phyloP scores from a whole-genome alignment of 1,140 invertebrate species.

The Aphelinus atriplicis region DNA sequence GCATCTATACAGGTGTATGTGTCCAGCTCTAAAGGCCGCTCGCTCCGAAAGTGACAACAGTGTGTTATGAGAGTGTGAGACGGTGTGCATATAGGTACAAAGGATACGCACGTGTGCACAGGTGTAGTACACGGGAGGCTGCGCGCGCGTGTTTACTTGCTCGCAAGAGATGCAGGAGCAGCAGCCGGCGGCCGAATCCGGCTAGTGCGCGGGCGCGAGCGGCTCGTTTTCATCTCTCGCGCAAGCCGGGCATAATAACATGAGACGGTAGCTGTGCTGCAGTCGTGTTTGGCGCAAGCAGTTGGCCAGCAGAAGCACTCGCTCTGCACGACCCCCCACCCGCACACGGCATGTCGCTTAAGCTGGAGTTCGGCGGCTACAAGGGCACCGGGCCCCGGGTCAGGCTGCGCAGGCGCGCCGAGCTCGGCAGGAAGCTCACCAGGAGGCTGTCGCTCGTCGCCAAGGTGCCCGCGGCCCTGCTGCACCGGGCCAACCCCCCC shows the following conservation, averaged over 20 bases:
- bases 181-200: background rate
- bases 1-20: no score
- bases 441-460: slow-evolving; percentile 66
- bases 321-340: no score
- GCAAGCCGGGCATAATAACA: background rate
- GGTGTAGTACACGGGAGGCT: no score
- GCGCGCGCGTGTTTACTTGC: no score
- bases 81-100: no score
- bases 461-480: slow-evolving; percentile 64
- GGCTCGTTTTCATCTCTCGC: no score
- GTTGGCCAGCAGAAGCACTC: no score
- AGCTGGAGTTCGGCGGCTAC: slow-evolving; percentile 60
- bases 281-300: no score
- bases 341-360: slow-evolving; percentile 37
- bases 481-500: slow-evolving; percentile 55
- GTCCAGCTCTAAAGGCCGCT: no score
- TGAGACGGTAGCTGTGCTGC: background rate
- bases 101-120: no score
- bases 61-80: no score
- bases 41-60: no score
- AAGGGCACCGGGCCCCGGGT: slow-evolving; percentile 55
- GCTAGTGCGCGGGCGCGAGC: background rate
- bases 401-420: slow-evolving; percentile 54
- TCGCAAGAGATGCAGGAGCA: background rate
- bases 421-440: slow-evolving; percentile 64